phyloP scores from a whole-genome alignment of 2,888 invertebrate genomes.

The Incurvaria masculella region DNA sequence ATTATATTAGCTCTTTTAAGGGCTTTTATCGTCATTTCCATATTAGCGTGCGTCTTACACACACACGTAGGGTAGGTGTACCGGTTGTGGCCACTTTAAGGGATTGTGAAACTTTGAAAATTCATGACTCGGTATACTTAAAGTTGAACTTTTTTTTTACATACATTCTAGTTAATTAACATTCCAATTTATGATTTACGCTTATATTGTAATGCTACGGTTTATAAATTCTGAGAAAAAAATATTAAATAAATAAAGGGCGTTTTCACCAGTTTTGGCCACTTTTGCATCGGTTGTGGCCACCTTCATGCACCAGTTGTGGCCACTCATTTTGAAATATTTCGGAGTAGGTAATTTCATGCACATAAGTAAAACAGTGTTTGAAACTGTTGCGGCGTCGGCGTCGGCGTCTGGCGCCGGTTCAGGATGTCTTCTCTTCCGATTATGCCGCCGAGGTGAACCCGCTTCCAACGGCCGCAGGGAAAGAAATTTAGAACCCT shows the following conservation, averaged over 20 bases:
- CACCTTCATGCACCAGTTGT: no score
- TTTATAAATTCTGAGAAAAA: not conserved
- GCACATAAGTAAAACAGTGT: not conserved
- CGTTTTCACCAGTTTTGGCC: not conserved
- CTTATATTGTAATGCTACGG: not conserved
- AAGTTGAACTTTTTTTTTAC: not conserved
- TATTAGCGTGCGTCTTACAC: no score
- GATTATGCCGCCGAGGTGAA: no score
- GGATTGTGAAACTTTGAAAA: not conserved
- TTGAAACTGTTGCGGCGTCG: not conserved
- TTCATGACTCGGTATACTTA: not conserved
- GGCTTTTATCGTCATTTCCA: no score
- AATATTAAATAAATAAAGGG: not conserved
- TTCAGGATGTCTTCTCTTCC: no score
- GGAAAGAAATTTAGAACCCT: no score
- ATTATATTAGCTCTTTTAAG: no score
- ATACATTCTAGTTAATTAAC: not conserved
- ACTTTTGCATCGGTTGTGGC: no score
- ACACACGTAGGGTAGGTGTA: not conserved
- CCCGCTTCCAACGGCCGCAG: no score
- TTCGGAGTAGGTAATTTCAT: not conserved
- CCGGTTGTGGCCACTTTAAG: conserved; percentile 6
- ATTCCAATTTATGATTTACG: not conserved
- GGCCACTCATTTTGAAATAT: conserved; percentile 1
- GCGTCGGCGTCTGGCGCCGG: no score